These are phyloP conservation scores for Pelobates cultripes DNA, from an alignment of 2,797 vertebrate species.

Conservation along the genomic window DNA sequence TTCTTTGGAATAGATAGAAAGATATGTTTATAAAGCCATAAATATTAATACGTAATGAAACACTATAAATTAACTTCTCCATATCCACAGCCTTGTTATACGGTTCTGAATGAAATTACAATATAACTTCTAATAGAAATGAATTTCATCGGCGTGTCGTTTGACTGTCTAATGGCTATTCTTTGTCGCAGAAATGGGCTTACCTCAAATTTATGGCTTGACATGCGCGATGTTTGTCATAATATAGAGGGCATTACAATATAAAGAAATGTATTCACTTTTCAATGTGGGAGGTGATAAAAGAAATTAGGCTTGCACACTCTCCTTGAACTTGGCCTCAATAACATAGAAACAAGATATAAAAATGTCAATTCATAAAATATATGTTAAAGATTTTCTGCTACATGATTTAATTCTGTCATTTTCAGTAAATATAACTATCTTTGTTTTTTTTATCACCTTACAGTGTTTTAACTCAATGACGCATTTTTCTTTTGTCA, in stretches of 20 bases:
- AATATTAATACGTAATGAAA: conserved; percentile 41
- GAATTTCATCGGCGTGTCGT: conserved; percentile 26
- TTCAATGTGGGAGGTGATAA: conserved; percentile 38
- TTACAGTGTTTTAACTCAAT: too few species aligned
- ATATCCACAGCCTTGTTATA: conserved; percentile 9
- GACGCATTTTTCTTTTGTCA: too few species aligned
- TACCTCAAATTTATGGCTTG: conserved; percentile 42
- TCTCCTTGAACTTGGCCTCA: conserved; percentile 54
- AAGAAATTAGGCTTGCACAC: conserved; percentile 34
- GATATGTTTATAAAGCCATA: conserved; percentile 28
- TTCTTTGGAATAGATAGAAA: conserved; percentile 21
- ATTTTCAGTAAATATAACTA: too few species aligned
- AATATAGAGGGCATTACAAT: conserved; percentile 44
- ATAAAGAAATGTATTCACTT: conserved; percentile 34
- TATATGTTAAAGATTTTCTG: neutral
- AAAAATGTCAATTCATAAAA: conserved; percentile 26
- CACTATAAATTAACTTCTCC: conserved; percentile 20
- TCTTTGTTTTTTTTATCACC: too few species aligned
- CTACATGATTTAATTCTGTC: neutral
- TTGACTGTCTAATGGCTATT: conserved; percentile 43
- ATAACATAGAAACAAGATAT: conserved; percentile 36
- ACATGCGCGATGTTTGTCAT: conserved; percentile 49
- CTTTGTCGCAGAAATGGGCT: conserved; percentile 39
- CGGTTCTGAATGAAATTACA: conserved; percentile 27
- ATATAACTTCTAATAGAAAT: conserved; percentile 42